Evolutionary conservation across 2,797 vertebrate species (phyloP).

Genomic region (Huso huso): DNA sequence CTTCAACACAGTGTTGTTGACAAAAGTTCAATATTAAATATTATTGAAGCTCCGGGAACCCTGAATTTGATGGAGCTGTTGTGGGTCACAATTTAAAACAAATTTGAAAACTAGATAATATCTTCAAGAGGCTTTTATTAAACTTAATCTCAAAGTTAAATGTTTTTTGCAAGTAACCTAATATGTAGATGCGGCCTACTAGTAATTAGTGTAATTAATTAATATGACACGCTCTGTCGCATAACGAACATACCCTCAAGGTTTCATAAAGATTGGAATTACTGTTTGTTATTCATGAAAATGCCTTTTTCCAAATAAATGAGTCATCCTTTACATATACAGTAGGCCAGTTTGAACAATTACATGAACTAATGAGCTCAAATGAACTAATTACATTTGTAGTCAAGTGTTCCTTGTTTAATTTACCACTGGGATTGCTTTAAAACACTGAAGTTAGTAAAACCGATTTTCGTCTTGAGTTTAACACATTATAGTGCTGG

Average conservation of each 20-base stretch:
- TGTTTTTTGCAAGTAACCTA: conserved; percentile 13
- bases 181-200: conserved; percentile 16
- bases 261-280: conserved; percentile 15
- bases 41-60: not conserved
- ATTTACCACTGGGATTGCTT: too few relatives aligned
- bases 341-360: conserved; percentile 7
- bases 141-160: conserved; percentile 12
- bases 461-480: too few relatives aligned
- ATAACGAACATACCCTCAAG: conserved; percentile 16
- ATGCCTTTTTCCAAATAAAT: conserved; percentile 17
- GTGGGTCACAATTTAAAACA: not conserved
- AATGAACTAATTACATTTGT: conserved; percentile 14
- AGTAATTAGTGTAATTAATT: conserved; percentile 19
- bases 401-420: conserved; percentile 10
- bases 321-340: conserved; percentile 13
- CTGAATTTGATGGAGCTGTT: not conserved
- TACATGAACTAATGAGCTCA: too few relatives aligned
- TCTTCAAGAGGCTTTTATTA: conserved; percentile 8
- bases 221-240: conserved; percentile 9
- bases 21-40: too few relatives aligned
- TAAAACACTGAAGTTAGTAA: too few relatives aligned
- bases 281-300: conserved; percentile 13
- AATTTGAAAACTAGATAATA: not conserved
- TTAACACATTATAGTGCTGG: too few relatives aligned
- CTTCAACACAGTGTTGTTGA: too few relatives aligned